Percentiles rank a stretch among this genome's conserved stretches.
Conservation (phyloP, 2,888 invertebrate genomes). For the Pyralis farinalis region DNA sequence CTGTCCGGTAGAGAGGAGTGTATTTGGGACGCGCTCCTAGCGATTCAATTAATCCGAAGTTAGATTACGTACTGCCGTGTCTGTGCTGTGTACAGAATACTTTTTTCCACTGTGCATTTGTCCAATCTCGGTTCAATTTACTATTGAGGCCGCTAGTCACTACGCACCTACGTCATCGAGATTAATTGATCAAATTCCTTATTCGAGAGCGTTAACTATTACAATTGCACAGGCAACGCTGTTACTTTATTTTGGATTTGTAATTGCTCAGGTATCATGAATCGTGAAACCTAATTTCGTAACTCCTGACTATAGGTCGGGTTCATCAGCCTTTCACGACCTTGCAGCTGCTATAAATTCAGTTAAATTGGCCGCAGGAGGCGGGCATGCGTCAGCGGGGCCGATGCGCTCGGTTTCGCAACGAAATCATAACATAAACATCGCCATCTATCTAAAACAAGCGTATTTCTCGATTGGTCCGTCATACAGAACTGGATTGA, state of each 20-base stretch:
- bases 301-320: slow-evolving; percentile 38
- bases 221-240: slow-evolving; percentile 2
- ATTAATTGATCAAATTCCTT: slow-evolving; percentile 35
- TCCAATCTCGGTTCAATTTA: slow-evolving; percentile 35
- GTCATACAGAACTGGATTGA: slow-evolving; percentile 53
- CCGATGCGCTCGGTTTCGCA: slow-evolving; percentile 61
- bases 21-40: slow-evolving; percentile 33
- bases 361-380: slow-evolving; percentile 67
- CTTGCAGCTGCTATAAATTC: slow-evolving; percentile 74
- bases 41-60: slow-evolving; percentile 53
- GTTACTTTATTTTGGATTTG: slow-evolving; percentile 6
- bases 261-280: slow-evolving; percentile 22
- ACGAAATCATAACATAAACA: slow-evolving; percentile 42
- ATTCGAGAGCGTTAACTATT: slow-evolving; percentile 7
- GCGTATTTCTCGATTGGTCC: slow-evolving; percentile 34
- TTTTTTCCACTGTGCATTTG: slow-evolving; percentile 34
- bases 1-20: slow-evolving; percentile 31
- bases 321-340: slow-evolving; percentile 74
- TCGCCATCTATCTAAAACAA: slow-evolving; percentile 24
- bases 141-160: slow-evolving; percentile 34
- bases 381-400: slow-evolving; percentile 60
- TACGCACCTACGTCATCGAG: slow-evolving; percentile 27
- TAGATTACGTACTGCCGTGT: slow-evolving; percentile 39
- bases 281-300: slow-evolving; percentile 49
- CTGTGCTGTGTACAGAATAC: slow-evolving; percentile 22